These are phyloP conservation scores for Eulithis testata DNA, from an alignment of 2,888 invertebrate species.

Conservation along the genomic window DNA sequence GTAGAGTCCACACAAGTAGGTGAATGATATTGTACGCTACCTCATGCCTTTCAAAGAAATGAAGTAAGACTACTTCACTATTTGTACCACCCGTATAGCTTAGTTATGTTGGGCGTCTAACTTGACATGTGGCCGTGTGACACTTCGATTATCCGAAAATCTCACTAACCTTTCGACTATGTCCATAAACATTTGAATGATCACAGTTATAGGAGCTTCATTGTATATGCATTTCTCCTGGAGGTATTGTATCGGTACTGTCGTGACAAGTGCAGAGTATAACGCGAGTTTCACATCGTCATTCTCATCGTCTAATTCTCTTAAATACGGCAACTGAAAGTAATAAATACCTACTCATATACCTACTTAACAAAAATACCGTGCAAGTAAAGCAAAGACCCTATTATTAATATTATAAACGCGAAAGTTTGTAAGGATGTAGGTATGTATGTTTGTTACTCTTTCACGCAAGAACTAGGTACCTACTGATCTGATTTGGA, in stretches of 20 bases:
- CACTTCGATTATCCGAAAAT: not conserved
- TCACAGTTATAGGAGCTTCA: constrained; percentile 48
- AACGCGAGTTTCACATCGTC: constrained; percentile 59
- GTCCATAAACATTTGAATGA: constrained; percentile 58
- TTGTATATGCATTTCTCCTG: constrained; percentile 28
- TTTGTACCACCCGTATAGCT: not conserved
- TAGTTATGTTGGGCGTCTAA: too few species aligned
- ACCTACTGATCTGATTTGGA: too few species aligned
- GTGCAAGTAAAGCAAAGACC: too few species aligned
- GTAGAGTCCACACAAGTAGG: too few species aligned
- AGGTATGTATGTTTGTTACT: too few species aligned
- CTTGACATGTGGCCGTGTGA: not conserved
- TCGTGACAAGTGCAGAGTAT: constrained; percentile 61
- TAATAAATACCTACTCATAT: not conserved
- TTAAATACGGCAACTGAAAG: constrained; percentile 12
- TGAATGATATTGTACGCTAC: too few species aligned
- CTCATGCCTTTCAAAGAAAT: too few species aligned
- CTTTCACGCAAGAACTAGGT: too few species aligned
- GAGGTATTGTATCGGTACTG: constrained; percentile 51
- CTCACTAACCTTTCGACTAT: constrained; percentile 61
- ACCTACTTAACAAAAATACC: not conserved
- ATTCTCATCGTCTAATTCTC: not conserved
- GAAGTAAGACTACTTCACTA: too few species aligned
- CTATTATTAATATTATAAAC: too few species aligned
- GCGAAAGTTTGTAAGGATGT: too few species aligned